Evolutionary conservation across 1,140 invertebrate species (phyloP), one percentile per base, ranked within the genome.

Genomic region (Caenorhabditis briggsae): DNA sequence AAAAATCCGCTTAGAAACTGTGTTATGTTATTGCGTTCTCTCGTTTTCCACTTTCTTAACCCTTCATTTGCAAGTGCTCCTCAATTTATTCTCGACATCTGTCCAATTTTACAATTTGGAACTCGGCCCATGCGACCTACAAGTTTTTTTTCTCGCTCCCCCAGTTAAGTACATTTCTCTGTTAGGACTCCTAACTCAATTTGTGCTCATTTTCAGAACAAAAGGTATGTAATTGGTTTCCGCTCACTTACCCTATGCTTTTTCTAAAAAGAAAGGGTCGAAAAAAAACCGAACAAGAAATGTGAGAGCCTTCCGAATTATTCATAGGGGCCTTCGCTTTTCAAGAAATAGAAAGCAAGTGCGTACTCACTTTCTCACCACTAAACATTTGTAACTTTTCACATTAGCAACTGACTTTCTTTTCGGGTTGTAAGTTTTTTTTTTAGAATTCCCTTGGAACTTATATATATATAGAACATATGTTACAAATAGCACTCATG

Each of bases 1-100:
- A n/a, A 78, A 78, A 78, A 78, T 78, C 70, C 70, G 70, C 70
- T 78, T 78, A 78, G 70, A 78, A 78, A 48, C 70, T 78, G 70
- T 78, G 70, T 78, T 65, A 65, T 41, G 61, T 65, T 78, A 78
- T 78, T 78, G 70, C 70, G 46, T 46, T 46, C n/a, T 78, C 70
- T 5, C 5, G 6, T 16, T n/a, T 14, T 33, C 14, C 5, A 2
- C 33, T 33, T 3, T 33, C 33, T 33, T 33, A 33, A 33, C 33
- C 64, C 64, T 41, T 70, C 46, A 78, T 78, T 78, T 78, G 43
- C 70, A 78, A 78, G 43, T 46, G 65, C 43, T 70, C 18, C 65
- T 70, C 33, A 70, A 23, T 50, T 78, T 78, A 78, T 23, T 50
- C 14, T 23, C 23, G 23, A 61, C 70, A 50, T 78, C 46, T 50